Percentiles rank a stretch among this genome's conserved stretches.
phyloP scores from a whole-genome alignment of 2,113 vertebrate species.

The Cinclus mexicanus region DNA sequence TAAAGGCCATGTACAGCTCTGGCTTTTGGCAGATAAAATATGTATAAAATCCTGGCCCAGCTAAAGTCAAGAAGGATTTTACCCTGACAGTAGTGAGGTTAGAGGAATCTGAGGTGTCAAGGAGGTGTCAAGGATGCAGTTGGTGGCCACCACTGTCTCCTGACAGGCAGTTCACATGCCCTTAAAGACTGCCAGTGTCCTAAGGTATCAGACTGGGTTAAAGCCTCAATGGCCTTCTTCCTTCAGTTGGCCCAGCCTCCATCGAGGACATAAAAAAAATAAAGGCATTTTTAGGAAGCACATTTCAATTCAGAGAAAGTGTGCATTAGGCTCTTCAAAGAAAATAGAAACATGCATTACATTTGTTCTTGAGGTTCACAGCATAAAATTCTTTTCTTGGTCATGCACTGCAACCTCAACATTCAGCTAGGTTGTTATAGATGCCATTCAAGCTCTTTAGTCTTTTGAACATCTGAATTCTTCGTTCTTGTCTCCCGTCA shows the following conservation, averaged over 20 bases:
- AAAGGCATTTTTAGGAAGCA: neutral
- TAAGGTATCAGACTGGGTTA: neutral
- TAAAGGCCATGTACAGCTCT: neutral
- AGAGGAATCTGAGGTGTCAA: neutral
- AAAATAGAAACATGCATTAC: neutral
- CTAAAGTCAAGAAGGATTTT: neutral
- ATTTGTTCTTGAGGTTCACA: neutral
- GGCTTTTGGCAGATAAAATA: neutral
- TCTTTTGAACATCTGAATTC: neutral
- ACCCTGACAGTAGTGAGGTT: neutral
- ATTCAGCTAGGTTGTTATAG: neutral
- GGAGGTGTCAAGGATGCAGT: neutral
- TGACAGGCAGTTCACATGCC: neutral
- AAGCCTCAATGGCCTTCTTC: neutral
- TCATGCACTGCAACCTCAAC: neutral
- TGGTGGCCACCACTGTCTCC: neutral
- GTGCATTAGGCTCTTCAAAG: neutral
- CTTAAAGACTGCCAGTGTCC: neutral
- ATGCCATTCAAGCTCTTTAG: neutral
- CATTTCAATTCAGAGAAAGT: neutral
- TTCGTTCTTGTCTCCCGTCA: neutral
- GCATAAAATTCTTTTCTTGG: neutral
- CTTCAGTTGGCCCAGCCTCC: neutral
- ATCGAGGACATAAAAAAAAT: fast-evolving
- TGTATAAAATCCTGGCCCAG: neutral